Evolutionary conservation across 1,140 invertebrate species (phyloP).

Genomic region (Palaemon carinicauda): DNA sequence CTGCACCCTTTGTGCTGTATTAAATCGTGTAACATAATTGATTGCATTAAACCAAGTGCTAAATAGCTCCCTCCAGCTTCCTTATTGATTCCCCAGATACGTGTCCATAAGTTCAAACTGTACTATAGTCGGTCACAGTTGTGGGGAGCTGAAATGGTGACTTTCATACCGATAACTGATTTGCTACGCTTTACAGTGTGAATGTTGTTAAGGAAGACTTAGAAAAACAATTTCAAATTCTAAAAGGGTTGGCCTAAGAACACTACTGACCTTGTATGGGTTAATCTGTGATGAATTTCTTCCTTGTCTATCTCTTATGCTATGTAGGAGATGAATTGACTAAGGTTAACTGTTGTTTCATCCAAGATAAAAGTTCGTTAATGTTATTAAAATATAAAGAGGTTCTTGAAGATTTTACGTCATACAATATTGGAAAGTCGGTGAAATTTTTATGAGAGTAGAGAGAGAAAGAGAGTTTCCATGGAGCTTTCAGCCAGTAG

Average conservation of each 20-base stretch:
- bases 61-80: constrained; percentile 31
- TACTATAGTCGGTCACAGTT: no score
- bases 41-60: constrained; percentile 1
- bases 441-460: constrained; percentile 12
- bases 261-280: neutral
- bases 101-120: neutral
- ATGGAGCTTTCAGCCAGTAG: constrained; percentile 48
- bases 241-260: neutral
- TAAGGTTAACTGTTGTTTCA: constrained; percentile 15
- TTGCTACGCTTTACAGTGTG: no score
- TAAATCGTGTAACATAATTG: neutral
- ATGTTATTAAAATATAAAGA: neutral
- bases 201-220: no score
- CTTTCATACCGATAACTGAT: no score
- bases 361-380: neutral
- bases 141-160: no score
- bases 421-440: constrained; percentile 10
- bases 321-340: neutral
- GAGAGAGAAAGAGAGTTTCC: neutral
- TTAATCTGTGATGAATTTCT: constrained; percentile 47
- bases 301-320: neutral
- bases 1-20: no score
- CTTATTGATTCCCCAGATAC: neutral
- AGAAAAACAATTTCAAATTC: no score
- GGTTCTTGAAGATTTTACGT: neutral